phyloP scores from a whole-genome alignment of 2,888 invertebrate genomes.

The Drosophila paranaensis region DNA sequence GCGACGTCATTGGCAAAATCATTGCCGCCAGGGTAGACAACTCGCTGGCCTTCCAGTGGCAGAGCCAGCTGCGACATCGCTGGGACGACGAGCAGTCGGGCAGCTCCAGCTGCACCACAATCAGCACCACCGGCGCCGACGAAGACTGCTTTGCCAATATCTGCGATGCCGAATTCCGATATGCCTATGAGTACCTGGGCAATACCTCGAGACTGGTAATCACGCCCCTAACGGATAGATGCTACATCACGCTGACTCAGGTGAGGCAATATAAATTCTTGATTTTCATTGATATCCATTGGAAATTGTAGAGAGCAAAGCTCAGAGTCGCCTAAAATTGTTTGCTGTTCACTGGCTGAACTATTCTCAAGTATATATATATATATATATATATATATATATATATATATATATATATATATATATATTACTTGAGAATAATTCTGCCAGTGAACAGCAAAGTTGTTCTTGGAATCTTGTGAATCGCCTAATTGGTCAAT shows the following conservation, averaged over 20 bases:
- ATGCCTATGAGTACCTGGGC: conserved; percentile 97
- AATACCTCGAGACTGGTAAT: conserved; percentile 97
- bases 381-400: no score
- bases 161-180: conserved; percentile 96
- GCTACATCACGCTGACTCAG: conserved; percentile 97
- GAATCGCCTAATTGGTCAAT: no score
- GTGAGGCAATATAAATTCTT: conserved; percentile 79
- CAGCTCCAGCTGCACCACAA: conserved; percentile 44
- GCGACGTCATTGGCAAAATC: conserved; percentile 96
- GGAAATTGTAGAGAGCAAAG: no score
- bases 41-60: conserved; percentile 94
- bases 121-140: conserved; percentile 50
- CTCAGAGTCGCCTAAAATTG: no score
- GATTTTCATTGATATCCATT: no score
- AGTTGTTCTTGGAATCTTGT: no score
- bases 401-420: no score
- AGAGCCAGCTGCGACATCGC: conserved; percentile 93
- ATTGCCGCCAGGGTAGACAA: conserved; percentile 92
- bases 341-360: no score
- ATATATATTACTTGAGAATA: no score
- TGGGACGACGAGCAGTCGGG: conserved; percentile 89
- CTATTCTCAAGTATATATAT: no score
- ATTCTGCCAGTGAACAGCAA: no score
- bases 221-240: conserved; percentile 97
- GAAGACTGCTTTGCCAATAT: conserved; percentile 97